Base-by-base conservation (phyloP, 1,140 invertebrate species). In the Sycobia sp. region DNA sequence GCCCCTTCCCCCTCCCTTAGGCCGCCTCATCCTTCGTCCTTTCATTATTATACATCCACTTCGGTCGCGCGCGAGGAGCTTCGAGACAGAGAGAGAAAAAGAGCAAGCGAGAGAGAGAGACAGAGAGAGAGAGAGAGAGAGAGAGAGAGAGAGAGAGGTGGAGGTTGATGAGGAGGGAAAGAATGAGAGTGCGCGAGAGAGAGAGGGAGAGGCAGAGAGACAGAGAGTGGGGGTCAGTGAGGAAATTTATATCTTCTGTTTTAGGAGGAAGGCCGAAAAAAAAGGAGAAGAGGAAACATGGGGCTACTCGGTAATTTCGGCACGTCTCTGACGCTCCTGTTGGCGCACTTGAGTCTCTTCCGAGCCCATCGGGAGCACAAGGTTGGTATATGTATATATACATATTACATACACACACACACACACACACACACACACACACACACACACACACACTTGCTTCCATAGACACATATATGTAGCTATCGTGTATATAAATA, bases 291-390 rank as follows among this genome's bases (percentile, higher is more conserved):
- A 22, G 25, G 51, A 14, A 58, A 27, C 32, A 65, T 65, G 62
- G 62, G 49, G 27, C 55, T 59, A 47, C 62, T 65, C 49, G 32
- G 56, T 47, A 65, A 59, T 65, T 59, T 65, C 32, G 62, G 55
- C 55, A 39, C 67, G 39, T 64, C 64, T 2, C 66, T 69, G 58
- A 49, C 72, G 39, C 60, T 75, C 53, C 55, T 71, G 51, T 46
- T 71, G 55, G 58, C 73, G 29, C 68, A 74, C 20, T 69, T 66
- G 39, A 66, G 62, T 25, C 43, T 73, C 2, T 62, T 79, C 10
- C 62, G 70, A 34, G 80, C 80, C 25, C 76, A 82, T 71, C 74
- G 80, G 16, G 80, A 81, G 55, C 80, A 82, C 67, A 82, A 82
- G 77, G 79, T 81, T 65, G n/a, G 68, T 70, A 11, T 34, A 66